Conservation (phyloP, 2,888 invertebrate genomes). For the Baronia brevicornis region DNA sequence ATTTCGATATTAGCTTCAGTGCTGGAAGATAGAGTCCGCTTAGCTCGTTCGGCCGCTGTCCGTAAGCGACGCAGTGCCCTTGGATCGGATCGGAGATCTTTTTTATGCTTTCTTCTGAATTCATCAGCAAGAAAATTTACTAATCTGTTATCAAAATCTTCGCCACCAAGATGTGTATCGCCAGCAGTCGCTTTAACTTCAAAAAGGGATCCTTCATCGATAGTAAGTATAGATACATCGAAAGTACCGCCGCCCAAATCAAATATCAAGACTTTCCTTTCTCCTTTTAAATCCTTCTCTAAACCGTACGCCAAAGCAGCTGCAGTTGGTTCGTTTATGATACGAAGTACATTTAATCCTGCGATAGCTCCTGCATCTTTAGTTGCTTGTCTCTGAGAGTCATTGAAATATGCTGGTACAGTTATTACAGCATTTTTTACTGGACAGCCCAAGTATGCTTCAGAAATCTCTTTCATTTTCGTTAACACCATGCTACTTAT, state of each 20-base stretch:
- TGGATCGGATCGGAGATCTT: constrained; percentile 79
- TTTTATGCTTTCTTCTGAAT: constrained; percentile 81
- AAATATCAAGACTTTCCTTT: constrained; percentile 78
- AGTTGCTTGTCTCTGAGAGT: constrained; percentile 84
- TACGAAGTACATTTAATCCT: constrained; percentile 85
- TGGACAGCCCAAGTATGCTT: constrained; percentile 79
- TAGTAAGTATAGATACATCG: constrained; percentile 88
- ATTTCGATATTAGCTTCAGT: constrained; percentile 85
- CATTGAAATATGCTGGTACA: constrained; percentile 87
- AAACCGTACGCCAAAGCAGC: constrained; percentile 84
- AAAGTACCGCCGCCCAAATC: constrained; percentile 82
- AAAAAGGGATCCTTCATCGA: constrained; percentile 85
- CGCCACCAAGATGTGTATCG: constrained; percentile 90
- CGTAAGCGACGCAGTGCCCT: constrained; percentile 80
- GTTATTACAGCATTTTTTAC: constrained; percentile 85
- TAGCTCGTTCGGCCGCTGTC: constrained; percentile 85
- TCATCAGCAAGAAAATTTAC: constrained; percentile 81
- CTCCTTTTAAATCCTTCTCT: constrained; percentile 78
- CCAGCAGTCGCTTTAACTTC: constrained; percentile 90
- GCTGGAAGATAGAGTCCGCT: constrained; percentile 84
- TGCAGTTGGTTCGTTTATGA: constrained; percentile 88
- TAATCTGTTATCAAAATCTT: constrained; percentile 79
- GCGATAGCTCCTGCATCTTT: constrained; percentile 87
- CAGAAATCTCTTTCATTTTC: constrained; percentile 78
- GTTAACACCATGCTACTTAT: constrained; percentile 80